Base-by-base conservation (phyloP, 2,113 vertebrate species). In the Egretta garzetta region DNA sequence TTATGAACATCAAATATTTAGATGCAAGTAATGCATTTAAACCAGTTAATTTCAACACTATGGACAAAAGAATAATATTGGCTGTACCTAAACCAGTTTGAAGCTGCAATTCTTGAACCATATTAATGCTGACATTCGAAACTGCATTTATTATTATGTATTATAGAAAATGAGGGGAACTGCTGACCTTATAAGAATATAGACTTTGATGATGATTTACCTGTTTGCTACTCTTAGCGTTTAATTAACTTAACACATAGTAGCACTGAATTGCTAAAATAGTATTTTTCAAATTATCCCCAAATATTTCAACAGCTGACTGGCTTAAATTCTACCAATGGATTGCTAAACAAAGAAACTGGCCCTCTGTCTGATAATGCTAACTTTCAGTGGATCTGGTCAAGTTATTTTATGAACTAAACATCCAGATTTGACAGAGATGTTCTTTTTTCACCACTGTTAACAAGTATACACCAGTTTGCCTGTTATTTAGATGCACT, bases 231-330 rank as follows among this genome's bases (percentile, higher is more conserved):
- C 66, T 91, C 28, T 94, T 35, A 77, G 35, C 16, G 22, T 66
- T 64, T 94, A 97, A 94, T 97, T 96, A 96, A 84, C 64, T 33
- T 53, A 59, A 86, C 17, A 56, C 58, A 84, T 14, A 56, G 75
- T 2, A 94, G 53, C 49, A 91, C 1, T 71, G 52, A 79, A 84
- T 87, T 95, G 56, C 50, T 93, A 39, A 39, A 94, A 39, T 86
- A 88, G 9, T 80, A 92, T 66, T 88, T 87, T 47, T 80, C 10
- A 9, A 91, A 94, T 33, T 84, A 83, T 26, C 6, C 49, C 20
- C 56, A 77, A 93, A 92, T 45, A 47, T 56, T 91, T 55, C n/a
- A 91, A n/a, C 13, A 93, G 39, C 8, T 80, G 52, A 91, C 52
- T 80, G 28, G 43, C 21, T 91, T 41, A 92, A 67, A 93, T 62